Conservation (phyloP, 2,888 invertebrate genomes). For the Matsumyia berberina region DNA sequence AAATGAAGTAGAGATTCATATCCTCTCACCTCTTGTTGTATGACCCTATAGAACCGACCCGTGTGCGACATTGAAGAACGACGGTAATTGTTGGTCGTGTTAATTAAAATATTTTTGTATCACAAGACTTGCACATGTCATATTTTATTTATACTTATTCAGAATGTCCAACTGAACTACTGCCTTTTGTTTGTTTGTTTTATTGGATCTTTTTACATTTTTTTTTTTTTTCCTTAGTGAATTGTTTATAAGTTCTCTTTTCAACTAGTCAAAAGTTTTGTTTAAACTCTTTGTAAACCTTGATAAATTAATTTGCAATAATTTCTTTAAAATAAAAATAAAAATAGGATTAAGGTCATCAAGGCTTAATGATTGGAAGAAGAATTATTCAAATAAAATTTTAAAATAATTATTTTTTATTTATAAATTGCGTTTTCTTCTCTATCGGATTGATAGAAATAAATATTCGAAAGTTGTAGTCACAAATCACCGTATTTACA, state of each 20-base stretch:
- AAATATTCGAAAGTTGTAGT: slow-evolving; percentile 47
- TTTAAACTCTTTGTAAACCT: slow-evolving; percentile 19
- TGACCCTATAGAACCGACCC: too few relatives aligned
- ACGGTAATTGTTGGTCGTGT: neutral
- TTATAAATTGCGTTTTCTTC: slow-evolving; percentile 10
- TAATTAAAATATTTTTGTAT: slow-evolving; percentile 15
- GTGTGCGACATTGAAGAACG: neutral
- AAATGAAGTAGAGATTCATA: too few relatives aligned
- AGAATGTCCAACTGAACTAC: slow-evolving; percentile 13
- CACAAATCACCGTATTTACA: slow-evolving; percentile 56
- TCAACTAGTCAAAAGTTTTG: slow-evolving; percentile 47
- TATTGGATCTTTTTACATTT: neutral
- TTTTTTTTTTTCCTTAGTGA: neutral
- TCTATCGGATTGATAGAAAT: slow-evolving; percentile 2
- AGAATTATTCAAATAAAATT: slow-evolving; percentile 34
- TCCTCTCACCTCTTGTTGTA: too few relatives aligned
- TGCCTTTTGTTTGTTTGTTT: slow-evolving; percentile 41
- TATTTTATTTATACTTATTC: neutral
- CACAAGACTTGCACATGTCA: neutral
- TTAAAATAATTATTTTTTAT: slow-evolving; percentile 58
- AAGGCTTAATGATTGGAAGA: slow-evolving; percentile 12
- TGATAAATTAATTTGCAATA: slow-evolving; percentile 5
- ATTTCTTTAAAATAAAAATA: slow-evolving; percentile 4
- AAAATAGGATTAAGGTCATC: slow-evolving; percentile 23
- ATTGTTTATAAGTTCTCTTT: slow-evolving; percentile 19